Base-by-base conservation (phyloP, 1,140 invertebrate genomes). In the Ooceraea biroi region DNA sequence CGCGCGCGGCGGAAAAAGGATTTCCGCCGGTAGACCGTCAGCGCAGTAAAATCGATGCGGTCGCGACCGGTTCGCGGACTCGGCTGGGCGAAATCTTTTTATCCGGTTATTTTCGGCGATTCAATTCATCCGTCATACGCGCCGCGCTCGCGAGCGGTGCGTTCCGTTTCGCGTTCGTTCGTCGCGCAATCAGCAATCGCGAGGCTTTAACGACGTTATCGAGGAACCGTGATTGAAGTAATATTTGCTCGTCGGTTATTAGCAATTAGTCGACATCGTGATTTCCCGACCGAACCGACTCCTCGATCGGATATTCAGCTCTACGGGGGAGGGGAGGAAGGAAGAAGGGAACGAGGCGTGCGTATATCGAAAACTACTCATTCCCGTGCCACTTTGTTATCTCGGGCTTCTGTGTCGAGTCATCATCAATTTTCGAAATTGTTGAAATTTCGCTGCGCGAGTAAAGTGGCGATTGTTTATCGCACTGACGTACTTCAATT, bases 191-290 rank as follows among this genome's bases (percentile, higher is more conserved):
- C 87, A 88, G 83, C 68, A 85, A 83, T 88, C 87, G 44, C 83
- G 8, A 36, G 48, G 65, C 52, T 78, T 88, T 88, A 88, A 88
- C 84, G 77, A 88, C 72, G 83, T 88, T 88, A 88, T 88, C 87
- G 87, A 85, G 72, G 66, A 88, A 88, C 83, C 77, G 74, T 88
- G 86, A 88, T 88, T 88, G 86, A 88, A 88, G 78, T 85, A 88
- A 88, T 85, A 88, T 88, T 88, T 88, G 83, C 78, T 88, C 72
- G 82, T 52, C 58, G 87, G 82, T 88, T 88, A 88, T 88, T 88
- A 88, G 86, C 87, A 88, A 88, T 88, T 88, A 88, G 55, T 30
- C 52, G 76, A 84, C 84, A 76, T 88, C 76, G 76, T 50, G 55
- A 65, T 80, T 84, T 74, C 82, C 85, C 61, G 46, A 52, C 36